Conservation (phyloP, 1,140 invertebrate genomes). For the Lucilia sericata region DNA sequence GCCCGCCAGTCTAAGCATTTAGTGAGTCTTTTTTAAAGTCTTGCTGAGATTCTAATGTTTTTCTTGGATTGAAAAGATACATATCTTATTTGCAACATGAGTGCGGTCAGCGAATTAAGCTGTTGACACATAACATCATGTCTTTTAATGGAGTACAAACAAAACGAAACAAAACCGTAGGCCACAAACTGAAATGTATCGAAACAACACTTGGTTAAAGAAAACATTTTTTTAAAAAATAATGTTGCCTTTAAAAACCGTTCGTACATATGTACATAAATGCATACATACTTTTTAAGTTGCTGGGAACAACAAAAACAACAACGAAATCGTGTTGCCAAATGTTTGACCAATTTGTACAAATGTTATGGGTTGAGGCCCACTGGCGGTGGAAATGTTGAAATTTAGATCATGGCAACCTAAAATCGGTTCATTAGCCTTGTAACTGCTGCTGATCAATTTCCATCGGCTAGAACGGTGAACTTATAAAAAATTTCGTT, state of each 20-base stretch:
- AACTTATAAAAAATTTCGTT: no score
- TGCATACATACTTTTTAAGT: slow-evolving; percentile 24
- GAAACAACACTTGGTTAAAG: background rate
- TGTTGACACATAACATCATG: slow-evolving; percentile 43
- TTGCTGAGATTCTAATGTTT: slow-evolving; percentile 41
- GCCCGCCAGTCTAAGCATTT: background rate
- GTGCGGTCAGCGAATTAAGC: slow-evolving; percentile 43
- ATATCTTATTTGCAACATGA: slow-evolving; percentile 35
- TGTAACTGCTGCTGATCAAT: no score
- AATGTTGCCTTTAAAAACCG: background rate
- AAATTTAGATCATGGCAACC: background rate
- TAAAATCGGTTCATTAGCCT: no score
- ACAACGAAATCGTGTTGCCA: slow-evolving; percentile 32
- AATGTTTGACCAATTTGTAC: slow-evolving; percentile 15
- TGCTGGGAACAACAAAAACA: slow-evolving; percentile 22
- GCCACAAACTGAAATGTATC: background rate
- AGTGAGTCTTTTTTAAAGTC: background rate
- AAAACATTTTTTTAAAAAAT: slow-evolving; percentile 7
- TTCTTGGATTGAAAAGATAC: slow-evolving; percentile 15
- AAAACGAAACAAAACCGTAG: slow-evolving; percentile 28
- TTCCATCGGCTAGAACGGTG: no score
- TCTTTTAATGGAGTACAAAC: background rate
- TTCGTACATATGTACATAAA: background rate
- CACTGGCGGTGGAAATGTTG: background rate
- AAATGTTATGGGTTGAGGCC: background rate